Evolutionary conservation across 2,888 invertebrate genomes (phyloP).

Genomic region (Callinectes sapidus): DNA sequence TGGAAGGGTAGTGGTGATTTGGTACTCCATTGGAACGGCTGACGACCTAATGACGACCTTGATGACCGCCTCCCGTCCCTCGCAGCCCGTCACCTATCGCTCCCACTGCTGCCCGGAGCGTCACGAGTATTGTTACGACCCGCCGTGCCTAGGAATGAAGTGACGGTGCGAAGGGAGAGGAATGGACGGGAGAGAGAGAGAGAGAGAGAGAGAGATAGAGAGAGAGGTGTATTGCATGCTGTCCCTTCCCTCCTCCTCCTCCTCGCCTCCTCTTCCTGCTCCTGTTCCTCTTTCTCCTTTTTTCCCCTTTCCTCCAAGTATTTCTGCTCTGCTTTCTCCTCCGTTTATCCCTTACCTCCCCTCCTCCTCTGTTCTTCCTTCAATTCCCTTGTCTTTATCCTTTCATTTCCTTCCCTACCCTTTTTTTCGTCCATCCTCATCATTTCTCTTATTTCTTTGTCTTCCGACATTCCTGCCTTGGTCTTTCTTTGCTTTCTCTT

Average conservation of each 20-base stretch:
- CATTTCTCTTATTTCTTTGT: neutral
- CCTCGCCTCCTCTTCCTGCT: neutral
- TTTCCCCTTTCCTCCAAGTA: neutral
- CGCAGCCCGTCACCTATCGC: neutral
- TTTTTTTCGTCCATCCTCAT: neutral
- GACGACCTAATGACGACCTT: constrained; percentile 7
- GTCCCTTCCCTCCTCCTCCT: neutral
- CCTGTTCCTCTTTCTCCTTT: too few relatives aligned
- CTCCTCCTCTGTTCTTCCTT: neutral
- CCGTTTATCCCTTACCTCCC: neutral
- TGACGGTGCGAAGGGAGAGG: neutral
- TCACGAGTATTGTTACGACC: neutral
- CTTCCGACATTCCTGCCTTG: neutral
- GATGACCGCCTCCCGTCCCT: neutral
- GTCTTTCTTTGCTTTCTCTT: neutral
- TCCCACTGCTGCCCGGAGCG: neutral
- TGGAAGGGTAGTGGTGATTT: constrained; percentile 11
- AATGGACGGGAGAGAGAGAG: too few relatives aligned
- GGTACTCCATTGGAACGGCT: constrained; percentile 1
- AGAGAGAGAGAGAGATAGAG: too few relatives aligned
- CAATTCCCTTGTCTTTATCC: neutral
- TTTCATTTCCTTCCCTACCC: neutral
- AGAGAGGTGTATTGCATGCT: neutral
- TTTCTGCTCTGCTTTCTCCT: neutral
- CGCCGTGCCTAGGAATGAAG: neutral